A percentile compares a stretch with the other conserved stretches of the same genome.
Evolutionary conservation across 2,113 vertebrate genomes (phyloP).

Genomic region (Chionis minor): DNA sequence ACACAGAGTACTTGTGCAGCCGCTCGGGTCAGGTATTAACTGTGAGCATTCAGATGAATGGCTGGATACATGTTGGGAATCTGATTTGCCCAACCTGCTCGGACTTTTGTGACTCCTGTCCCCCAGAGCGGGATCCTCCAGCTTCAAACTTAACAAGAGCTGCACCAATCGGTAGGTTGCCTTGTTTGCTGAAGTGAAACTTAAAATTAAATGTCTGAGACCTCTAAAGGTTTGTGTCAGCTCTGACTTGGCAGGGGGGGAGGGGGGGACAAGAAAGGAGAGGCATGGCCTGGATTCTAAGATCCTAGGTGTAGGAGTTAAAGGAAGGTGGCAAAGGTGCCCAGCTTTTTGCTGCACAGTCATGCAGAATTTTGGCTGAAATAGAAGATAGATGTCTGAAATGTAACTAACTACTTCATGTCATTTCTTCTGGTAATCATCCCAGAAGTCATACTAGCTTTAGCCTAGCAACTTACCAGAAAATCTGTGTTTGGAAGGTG

Average conservation of each 20-base stretch:
- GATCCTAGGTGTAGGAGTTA: neutral
- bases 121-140: constrained; percentile 83
- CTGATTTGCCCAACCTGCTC: constrained; percentile 89
- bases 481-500: neutral
- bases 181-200: neutral
- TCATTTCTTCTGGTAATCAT: neutral
- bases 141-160: constrained; percentile 80
- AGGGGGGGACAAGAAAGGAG: neutral
- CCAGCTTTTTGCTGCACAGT: neutral
- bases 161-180: constrained; percentile 80
- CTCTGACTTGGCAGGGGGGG: neutral
- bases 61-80: constrained; percentile 90
- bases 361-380: neutral
- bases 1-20: constrained; percentile 79
- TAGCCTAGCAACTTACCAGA: neutral
- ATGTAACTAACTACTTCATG: fast-evolving
- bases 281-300: too few relatives aligned
- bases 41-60: constrained; percentile 83
- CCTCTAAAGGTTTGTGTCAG: neutral
- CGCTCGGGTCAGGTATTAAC: constrained; percentile 83
- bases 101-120: constrained; percentile 88
- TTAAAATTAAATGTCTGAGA: neutral
- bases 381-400: neutral
- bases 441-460: neutral
- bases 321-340: neutral